These are phyloP conservation scores for Thamnophis sirtalis DNA, from an alignment of 2,113 vertebrate species.

Conservation along the genomic window DNA sequence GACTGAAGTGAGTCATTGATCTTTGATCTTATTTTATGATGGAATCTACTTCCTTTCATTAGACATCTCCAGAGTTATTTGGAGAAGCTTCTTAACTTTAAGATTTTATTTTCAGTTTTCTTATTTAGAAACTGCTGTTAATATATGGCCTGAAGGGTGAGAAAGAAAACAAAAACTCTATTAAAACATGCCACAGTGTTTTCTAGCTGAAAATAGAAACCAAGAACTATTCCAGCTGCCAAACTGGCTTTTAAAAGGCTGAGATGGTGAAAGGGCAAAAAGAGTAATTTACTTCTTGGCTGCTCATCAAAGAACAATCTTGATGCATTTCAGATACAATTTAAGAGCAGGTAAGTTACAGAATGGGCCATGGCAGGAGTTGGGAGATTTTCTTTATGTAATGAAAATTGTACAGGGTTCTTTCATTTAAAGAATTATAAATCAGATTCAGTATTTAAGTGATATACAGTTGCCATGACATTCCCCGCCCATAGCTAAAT, in stretches of 20 bases:
- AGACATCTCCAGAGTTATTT: neutral
- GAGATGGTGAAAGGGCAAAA: neutral
- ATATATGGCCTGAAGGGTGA: neutral
- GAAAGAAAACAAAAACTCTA: neutral
- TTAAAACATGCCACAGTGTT: neutral
- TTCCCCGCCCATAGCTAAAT: neutral
- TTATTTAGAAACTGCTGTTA: neutral
- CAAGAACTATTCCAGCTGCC: neutral
- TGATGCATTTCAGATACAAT: neutral
- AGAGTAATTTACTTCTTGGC: neutral
- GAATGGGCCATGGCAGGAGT: neutral
- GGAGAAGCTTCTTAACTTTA: neutral
- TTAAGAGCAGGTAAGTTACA: neutral
- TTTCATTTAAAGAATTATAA: neutral
- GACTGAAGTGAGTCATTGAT: neutral
- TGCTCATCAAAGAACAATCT: neutral
- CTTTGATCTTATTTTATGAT: neutral
- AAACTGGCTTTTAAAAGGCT: neutral
- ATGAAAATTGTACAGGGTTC: neutral
- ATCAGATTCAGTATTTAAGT: neutral
- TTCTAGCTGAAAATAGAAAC: neutral
- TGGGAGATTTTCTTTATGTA: neutral
- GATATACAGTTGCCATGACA: neutral
- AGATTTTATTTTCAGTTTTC: neutral
- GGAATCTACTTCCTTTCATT: neutral